Percentiles rank a stretch among this genome's conserved stretches.
Evolutionary conservation across 2,113 vertebrate genomes (phyloP).

Genomic region (Chlorodrepanis virens): DNA sequence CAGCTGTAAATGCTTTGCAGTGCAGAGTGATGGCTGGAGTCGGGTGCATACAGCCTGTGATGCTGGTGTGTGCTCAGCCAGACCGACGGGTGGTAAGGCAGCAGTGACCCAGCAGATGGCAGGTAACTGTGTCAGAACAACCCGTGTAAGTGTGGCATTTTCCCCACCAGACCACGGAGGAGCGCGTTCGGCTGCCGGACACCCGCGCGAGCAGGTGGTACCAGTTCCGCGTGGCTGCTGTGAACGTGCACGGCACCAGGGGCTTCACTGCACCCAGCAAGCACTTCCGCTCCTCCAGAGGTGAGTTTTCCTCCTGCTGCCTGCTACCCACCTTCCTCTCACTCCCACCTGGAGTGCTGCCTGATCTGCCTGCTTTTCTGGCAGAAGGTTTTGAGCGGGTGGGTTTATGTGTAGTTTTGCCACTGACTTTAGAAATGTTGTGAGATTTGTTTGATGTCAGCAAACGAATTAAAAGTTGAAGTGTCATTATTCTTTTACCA

Average conservation of each 20-base stretch:
- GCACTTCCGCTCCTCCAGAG: conserved; percentile 93
- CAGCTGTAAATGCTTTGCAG: neutral
- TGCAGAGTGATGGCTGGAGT: neutral
- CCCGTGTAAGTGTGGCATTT: neutral
- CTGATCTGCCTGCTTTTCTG: neutral
- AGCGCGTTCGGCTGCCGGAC: conserved; percentile 82
- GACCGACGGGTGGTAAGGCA: neutral
- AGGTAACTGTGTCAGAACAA: neutral
- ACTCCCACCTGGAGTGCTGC: neutral
- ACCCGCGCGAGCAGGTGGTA: conserved; percentile 92
- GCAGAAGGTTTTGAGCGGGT: conserved; percentile 30
- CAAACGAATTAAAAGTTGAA: neutral
- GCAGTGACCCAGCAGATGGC: neutral
- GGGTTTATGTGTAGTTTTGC: neutral
- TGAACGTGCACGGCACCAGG: conserved; percentile 92
- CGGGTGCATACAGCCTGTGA: neutral
- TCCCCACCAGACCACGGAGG: conserved; percentile 86
- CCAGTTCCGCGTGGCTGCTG: conserved; percentile 94
- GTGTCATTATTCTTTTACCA: neutral
- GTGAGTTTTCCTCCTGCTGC: conserved; percentile 59
- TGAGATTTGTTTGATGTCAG: neutral
- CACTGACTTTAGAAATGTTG: neutral
- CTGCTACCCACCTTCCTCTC: neutral
- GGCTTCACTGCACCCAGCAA: conserved; percentile 97
- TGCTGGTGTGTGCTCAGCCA: neutral